Base-by-base conservation (phyloP, 2,797 vertebrate species). In the Eleutherodactylus coqui region DNA sequence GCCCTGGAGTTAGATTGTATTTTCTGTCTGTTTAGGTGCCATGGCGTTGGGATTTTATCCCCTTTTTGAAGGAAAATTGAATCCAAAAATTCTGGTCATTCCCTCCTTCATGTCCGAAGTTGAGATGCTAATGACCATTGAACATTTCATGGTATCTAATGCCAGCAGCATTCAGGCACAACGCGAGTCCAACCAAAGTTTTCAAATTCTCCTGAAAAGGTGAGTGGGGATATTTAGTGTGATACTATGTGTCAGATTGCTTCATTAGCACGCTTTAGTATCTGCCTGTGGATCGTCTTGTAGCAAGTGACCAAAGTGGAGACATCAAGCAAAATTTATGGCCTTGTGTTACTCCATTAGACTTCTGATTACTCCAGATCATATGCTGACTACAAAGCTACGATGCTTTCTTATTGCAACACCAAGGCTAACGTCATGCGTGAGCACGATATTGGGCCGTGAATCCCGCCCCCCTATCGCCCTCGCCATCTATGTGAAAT, bases 51-150 rank as follows among this genome's bases (percentile, higher is more conserved):
- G 97, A 9, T 97, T 95, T 91, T 98, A 98, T 90, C 91, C 95
- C 32, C 92, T 86, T 0, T 88, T 97, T 81, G 93, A 94, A 0
- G 95, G 93, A 75, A 94, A 93, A 38, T 87, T 91, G 0, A 93
- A 92, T 80, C 91, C 89, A 77, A 95, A 94, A 90, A 58, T 93
- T 13, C 91, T 99, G 53, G 90, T 79, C 0, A 92, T 98, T 87
- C 96, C 97, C 0, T 96, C 93, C 86, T 91, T 89, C 14, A 90
- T 98, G 36, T 95, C 94, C 53, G 97, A 98, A 87, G 91, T 98
- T 86, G 98, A 99, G 93, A 96, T 99, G 94, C 95, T 96, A 41
- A 92, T 99, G 91, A 89, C 94, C 49, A 94, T 96, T 4, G 97
- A 99, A 94, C 94, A 96, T 92, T 97, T 98, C 90, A 93, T 99